Base-by-base conservation (phyloP, 2,888 invertebrate species). In the Dromius quadrimaculatus region DNA sequence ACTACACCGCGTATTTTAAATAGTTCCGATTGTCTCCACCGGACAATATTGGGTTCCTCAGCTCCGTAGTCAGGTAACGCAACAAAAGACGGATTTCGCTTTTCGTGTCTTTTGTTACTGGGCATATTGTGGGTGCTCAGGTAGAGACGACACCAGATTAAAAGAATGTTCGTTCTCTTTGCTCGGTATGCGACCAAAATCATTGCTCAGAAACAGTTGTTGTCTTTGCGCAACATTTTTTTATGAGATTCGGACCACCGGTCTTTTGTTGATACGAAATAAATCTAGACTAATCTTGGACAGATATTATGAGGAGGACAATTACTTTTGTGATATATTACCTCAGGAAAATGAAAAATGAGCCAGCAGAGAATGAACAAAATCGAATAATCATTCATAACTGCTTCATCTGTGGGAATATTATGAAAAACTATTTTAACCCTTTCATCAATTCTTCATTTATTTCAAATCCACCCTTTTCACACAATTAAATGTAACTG, bases 391-490 rank as follows among this genome's bases (percentile, higher is more conserved):
- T 1, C 15, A 41, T 3, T 28, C 28, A 3, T 28, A 13, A 11
- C 15, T 15, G 13, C 41, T n/a, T n/a, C n/a, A n/a, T n/a, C n/a
- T 15, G 15, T 41, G 41, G 15, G 41, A 41, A 41, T 15, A 1
- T 15, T n/a, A n/a, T 62, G 43, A 62, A 62, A 23, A 17, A 8
- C 43, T 20, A 43, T 62, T 43, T 17, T 62, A 23, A 43, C 62
- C 62, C 62, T 43, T 20, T 23, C 6, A 23, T 22, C 28, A 50
- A 50, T 57, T 32, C 19, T 57, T 57, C 38, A 62, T 62, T 62
- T 64, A 64, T 64, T 45, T 23, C 15, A 64, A 64, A 64, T 45
- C 64, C 34, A 64, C 64, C 64, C 64, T 64, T 64, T 64, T 23
- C 1, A 2, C n/a, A 61, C 13, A 36, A 34, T 32, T 47, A 41